phyloP scores from a whole-genome alignment of 2,113 vertebrate genomes.

The Lophochroa leadbeateri region DNA sequence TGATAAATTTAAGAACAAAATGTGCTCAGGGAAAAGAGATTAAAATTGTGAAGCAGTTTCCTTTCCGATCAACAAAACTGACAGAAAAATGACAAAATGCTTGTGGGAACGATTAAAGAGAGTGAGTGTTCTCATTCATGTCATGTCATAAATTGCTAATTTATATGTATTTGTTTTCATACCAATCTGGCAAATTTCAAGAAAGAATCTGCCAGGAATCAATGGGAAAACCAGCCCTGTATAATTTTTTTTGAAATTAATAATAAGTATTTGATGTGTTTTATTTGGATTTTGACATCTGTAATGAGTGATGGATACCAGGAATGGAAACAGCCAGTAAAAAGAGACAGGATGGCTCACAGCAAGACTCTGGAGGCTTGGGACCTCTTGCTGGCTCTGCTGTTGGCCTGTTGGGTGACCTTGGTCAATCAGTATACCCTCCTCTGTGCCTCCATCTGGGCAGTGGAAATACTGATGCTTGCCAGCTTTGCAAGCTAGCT shows the following conservation, averaged over 20 bases:
- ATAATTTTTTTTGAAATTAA: background rate
- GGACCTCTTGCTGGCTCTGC: background rate
- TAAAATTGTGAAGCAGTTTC: conserved; percentile 30
- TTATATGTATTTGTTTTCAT: conserved; percentile 16
- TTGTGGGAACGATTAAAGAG: conserved; percentile 34
- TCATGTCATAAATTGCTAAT: conserved; percentile 1
- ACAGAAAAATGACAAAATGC: conserved; percentile 50
- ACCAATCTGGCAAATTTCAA: conserved; percentile 30
- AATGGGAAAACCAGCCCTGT: background rate
- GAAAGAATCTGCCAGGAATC: conserved; percentile 20
- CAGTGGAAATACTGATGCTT: background rate
- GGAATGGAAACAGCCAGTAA: background rate
- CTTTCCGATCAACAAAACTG: conserved; percentile 26
- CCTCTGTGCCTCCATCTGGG: background rate
- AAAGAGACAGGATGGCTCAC: background rate
- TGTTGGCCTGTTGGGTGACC: background rate
- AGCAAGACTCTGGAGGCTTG: background rate
- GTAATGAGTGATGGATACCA: background rate
- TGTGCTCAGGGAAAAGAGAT: conserved; percentile 32
- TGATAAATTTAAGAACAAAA: conserved; percentile 2
- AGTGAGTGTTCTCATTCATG: conserved; percentile 33
- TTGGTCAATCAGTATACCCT: background rate
- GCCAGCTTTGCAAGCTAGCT: background rate
- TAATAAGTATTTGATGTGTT: conserved; percentile 25
- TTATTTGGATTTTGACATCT: conserved; percentile 36